A percentile compares a stretch with the other conserved stretches of the same genome.
Evolutionary conservation across 1,140 invertebrate species (phyloP).

Genomic region (Sitodiplosis mosellana): DNA sequence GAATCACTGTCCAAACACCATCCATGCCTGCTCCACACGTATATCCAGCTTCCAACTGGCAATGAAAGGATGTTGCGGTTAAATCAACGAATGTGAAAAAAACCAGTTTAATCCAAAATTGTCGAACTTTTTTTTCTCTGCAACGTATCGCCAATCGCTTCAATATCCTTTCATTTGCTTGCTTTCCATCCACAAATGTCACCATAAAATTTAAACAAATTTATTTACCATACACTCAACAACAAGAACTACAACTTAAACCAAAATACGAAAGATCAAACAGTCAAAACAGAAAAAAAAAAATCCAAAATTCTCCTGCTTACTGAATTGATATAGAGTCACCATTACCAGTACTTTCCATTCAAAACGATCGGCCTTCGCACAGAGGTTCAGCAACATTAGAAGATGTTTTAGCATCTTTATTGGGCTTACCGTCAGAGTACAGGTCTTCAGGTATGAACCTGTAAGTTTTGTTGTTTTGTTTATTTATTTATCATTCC

Average conservation of each 20-base stretch:
- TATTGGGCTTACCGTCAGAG: slow-evolving; percentile 54
- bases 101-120: too few relatives aligned
- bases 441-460: slow-evolving; percentile 23
- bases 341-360: background rate
- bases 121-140: too few relatives aligned
- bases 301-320: background rate
- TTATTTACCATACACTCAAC: background rate
- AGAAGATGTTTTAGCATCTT: slow-evolving; percentile 81
- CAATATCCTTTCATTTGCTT: too few relatives aligned
- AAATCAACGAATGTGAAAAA: too few relatives aligned
- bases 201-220: too few relatives aligned
- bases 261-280: background rate
- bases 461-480: slow-evolving; percentile 46
- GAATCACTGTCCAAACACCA: too few relatives aligned
- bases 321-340: background rate
- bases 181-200: too few relatives aligned
- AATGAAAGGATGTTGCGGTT: too few relatives aligned
- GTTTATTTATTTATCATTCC: too few relatives aligned
- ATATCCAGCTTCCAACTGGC: too few relatives aligned
- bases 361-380: slow-evolving; percentile 30
- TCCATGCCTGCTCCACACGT: too few relatives aligned
- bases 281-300: background rate
- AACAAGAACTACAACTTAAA: background rate
- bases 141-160: too few relatives aligned
- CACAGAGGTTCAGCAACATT: slow-evolving; percentile 60